A percentile compares a stretch with the other conserved stretches of the same genome.
Conservation (phyloP, 2,797 vertebrate species). For the Coendou prehensilis region DNA sequence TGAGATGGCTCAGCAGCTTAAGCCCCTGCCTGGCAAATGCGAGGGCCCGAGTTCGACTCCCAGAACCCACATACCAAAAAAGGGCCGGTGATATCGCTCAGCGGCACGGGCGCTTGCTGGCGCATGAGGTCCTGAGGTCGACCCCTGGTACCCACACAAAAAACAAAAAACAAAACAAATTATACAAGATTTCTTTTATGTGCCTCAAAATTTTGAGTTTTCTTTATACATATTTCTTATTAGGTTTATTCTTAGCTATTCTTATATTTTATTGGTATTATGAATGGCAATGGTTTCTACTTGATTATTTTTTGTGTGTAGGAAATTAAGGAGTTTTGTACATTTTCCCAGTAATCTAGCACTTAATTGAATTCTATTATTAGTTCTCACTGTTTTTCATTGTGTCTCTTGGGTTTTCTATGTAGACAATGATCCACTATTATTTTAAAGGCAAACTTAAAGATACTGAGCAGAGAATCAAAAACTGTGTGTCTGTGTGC, state of each 20-base stretch:
- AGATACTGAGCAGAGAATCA: conserved; percentile 43
- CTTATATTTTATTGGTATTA: conserved; percentile 59
- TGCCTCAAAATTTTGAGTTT: conserved; percentile 58
- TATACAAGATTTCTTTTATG: neutral
- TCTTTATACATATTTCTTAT: conserved; percentile 68
- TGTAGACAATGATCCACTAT: conserved; percentile 51
- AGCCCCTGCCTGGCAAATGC: too few species aligned
- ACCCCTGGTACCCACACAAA: too few species aligned
- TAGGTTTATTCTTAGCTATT: conserved; percentile 64
- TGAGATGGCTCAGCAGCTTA: too few species aligned
- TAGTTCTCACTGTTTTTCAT: conserved; percentile 74
- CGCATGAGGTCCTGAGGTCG: too few species aligned
- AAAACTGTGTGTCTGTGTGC: neutral
- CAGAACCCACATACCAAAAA: too few species aligned
- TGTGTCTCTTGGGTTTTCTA: conserved; percentile 69
- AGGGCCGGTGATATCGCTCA: too few species aligned
- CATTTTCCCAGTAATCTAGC: conserved; percentile 68
- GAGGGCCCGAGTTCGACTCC: too few species aligned
- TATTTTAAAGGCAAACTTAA: conserved; percentile 65
- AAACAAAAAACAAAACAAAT: neutral
- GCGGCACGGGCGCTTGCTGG: too few species aligned
- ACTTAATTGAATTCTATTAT: conserved; percentile 78
- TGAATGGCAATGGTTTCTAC: conserved; percentile 70
- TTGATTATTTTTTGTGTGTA: conserved; percentile 72
- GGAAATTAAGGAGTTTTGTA: conserved; percentile 77